These are phyloP conservation scores for Ceramica pisi DNA, from an alignment of 2,888 invertebrate genomes.

Conservation along the genomic window DNA sequence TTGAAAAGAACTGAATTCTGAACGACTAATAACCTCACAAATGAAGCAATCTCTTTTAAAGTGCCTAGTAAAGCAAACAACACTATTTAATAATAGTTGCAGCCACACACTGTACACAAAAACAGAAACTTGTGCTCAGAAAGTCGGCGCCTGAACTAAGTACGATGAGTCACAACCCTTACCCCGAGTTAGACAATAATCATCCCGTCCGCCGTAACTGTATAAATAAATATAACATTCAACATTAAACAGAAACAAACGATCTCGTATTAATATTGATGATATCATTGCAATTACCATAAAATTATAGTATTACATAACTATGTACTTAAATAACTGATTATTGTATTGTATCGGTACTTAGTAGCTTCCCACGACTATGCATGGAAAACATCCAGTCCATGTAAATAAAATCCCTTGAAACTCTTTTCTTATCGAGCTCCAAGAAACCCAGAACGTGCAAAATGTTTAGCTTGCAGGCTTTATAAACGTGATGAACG, in stretches of 20 bases:
- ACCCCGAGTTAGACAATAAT: slow-evolving; percentile 30
- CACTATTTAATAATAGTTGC: slow-evolving; percentile 1
- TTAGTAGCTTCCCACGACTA: not conserved
- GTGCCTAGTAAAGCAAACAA: slow-evolving; percentile 25
- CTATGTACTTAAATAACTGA: slow-evolving; percentile 12
- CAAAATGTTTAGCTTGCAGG: slow-evolving; percentile 1
- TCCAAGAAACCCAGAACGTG: not conserved
- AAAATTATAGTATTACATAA: slow-evolving; percentile 34
- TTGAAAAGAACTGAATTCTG: not conserved
- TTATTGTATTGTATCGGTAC: slow-evolving; percentile 17
- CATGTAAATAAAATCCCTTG: not conserved
- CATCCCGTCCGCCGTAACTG: slow-evolving; percentile 23
- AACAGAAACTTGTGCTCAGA: slow-evolving; percentile 40
- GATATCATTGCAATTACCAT: slow-evolving; percentile 38
- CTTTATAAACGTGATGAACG: slow-evolving; percentile 4
- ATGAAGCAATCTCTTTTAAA: not conserved
- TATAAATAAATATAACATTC: slow-evolving; percentile 50
- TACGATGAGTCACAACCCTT: slow-evolving; percentile 47
- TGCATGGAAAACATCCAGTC: not conserved
- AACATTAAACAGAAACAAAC: slow-evolving; percentile 51
- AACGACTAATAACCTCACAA: slow-evolving; percentile 1
- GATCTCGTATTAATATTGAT: slow-evolving; percentile 41
- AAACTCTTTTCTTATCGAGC: not conserved
- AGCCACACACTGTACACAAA: not conserved
- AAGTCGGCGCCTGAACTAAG: slow-evolving; percentile 48